Percentiles rank a stretch among this genome's conserved stretches.
These are phyloP conservation scores for Tachyglossus aculeatus DNA, from an alignment of 2,797 vertebrate species.

Conservation along the genomic window DNA sequence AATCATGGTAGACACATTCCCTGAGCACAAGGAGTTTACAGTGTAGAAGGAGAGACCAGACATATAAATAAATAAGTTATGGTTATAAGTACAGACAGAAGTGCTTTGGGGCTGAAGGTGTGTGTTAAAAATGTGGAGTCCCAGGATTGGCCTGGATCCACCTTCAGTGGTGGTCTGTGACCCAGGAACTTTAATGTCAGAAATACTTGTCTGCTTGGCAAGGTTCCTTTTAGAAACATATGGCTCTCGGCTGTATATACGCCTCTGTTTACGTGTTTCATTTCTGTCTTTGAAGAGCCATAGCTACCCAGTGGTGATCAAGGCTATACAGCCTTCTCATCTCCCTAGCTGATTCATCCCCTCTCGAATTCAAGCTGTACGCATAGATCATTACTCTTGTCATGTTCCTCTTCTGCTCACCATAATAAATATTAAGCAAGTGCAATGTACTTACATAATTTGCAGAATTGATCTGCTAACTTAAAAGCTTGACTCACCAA, in stretches of 20 bases:
- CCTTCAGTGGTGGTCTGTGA: too few relatives aligned
- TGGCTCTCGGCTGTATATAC: fast-evolving
- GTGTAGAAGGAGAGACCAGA: too few relatives aligned
- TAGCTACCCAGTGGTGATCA: not conserved
- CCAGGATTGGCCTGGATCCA: too few relatives aligned
- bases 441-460: conserved; percentile 46
- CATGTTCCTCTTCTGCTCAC: conserved; percentile 27
- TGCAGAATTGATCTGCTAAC: conserved; percentile 52
- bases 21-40: too few relatives aligned
- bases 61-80: too few relatives aligned
- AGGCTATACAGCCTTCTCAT: not conserved
- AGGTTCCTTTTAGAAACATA: too few relatives aligned
- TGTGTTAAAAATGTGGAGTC: too few relatives aligned
- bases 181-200: too few relatives aligned
- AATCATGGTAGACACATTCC: too few relatives aligned
- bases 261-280: fast-evolving
- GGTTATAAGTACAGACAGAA: too few relatives aligned
- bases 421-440: conserved; percentile 32
- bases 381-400: not conserved
- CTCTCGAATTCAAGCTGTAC: not conserved
- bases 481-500: conserved; percentile 51
- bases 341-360: fast-evolving
- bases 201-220: too few relatives aligned
- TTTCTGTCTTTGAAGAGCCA: not conserved
- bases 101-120: too few relatives aligned